Percentiles rank a stretch among this genome's conserved stretches.
Conservation (phyloP, 2,888 invertebrate genomes). For the Drosophila helvetica region DNA sequence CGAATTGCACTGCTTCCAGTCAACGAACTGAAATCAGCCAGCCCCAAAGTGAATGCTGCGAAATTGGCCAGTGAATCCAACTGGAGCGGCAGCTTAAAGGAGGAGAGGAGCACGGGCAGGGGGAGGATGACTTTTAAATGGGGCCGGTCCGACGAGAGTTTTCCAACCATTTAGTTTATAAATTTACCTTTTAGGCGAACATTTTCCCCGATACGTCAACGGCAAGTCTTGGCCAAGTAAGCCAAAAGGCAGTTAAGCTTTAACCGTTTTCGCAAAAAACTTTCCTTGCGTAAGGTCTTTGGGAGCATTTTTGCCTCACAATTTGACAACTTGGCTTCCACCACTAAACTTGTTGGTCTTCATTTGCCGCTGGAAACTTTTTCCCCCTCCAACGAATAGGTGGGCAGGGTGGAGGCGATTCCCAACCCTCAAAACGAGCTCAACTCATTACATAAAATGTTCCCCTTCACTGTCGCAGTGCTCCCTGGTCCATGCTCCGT, state of each 20-base stretch:
- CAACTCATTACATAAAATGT: conserved; percentile 29
- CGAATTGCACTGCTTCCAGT: conserved; percentile 69
- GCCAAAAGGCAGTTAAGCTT: conserved; percentile 19
- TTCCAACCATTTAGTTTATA: conserved; percentile 18
- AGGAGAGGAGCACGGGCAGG: neutral
- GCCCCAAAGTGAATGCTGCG: conserved; percentile 38
- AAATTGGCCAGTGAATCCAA: conserved; percentile 51
- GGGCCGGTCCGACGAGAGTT: neutral
- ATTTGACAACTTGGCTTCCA: conserved; percentile 36
- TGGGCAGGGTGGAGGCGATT: neutral
- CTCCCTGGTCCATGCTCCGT: neutral
- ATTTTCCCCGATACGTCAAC: conserved; percentile 31
- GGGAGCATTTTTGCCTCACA: conserved; percentile 14
- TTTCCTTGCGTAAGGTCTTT: conserved; percentile 17
- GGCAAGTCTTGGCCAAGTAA: conserved; percentile 13
- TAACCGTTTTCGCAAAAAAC: conserved; percentile 34
- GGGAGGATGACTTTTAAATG: conserved; percentile 17
- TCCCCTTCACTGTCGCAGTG: neutral
- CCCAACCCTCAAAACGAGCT: conserved; percentile 21
- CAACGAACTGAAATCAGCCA: conserved; percentile 57
- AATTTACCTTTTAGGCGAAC: conserved; percentile 26
- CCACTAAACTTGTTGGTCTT: conserved; percentile 47
- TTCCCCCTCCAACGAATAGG: conserved; percentile 1
- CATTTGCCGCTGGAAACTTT: conserved; percentile 40
- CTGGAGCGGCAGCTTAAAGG: conserved; percentile 3